Percentiles rank a stretch among this genome's conserved stretches.
Conservation (phyloP, 2,888 invertebrate genomes). For the Mesoligia furuncula region DNA sequence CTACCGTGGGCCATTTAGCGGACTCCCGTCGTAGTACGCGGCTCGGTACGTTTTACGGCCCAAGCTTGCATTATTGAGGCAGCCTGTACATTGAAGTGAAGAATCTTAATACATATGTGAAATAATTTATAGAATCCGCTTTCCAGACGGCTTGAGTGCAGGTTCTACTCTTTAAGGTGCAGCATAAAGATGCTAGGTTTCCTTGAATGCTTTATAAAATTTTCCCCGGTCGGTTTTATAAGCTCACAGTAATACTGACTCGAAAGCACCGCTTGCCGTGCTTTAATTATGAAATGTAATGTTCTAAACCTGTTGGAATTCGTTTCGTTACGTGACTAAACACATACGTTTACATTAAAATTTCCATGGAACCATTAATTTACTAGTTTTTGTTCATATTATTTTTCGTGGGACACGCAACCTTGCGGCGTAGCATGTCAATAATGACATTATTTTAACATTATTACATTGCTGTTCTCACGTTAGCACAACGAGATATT, state of each 20-base stretch:
- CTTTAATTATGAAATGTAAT: constrained; percentile 45
- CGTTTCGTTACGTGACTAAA: constrained; percentile 65
- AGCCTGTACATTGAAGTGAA: constrained; percentile 75
- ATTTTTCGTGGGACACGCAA: constrained; percentile 78
- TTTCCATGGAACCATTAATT: constrained; percentile 73
- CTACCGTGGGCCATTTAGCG: constrained; percentile 85
- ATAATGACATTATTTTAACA: constrained; percentile 71
- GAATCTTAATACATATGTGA: constrained; percentile 77
- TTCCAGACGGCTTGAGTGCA: constrained; percentile 58
- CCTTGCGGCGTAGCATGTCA: constrained; percentile 71
- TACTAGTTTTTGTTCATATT: constrained; percentile 68
- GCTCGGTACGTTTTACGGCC: constrained; percentile 81
- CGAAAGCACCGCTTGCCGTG: constrained; percentile 18
- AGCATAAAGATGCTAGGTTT: constrained; percentile 23
- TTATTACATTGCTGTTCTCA: constrained; percentile 75
- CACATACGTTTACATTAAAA: constrained; percentile 68
- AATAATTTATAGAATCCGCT: constrained; percentile 75
- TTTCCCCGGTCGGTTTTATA: constrained; percentile 19
- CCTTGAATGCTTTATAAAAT: constrained; percentile 20
- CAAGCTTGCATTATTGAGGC: constrained; percentile 84
- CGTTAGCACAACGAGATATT: constrained; percentile 70
- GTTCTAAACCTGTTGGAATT: constrained; percentile 49
- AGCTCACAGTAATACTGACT: constrained; percentile 21
- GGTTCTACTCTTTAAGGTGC: constrained; percentile 32
- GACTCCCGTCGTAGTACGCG: constrained; percentile 74